phyloP scores from a whole-genome alignment of 2,113 vertebrate genomes.

The Ptilorrhoa leucosticta region DNA sequence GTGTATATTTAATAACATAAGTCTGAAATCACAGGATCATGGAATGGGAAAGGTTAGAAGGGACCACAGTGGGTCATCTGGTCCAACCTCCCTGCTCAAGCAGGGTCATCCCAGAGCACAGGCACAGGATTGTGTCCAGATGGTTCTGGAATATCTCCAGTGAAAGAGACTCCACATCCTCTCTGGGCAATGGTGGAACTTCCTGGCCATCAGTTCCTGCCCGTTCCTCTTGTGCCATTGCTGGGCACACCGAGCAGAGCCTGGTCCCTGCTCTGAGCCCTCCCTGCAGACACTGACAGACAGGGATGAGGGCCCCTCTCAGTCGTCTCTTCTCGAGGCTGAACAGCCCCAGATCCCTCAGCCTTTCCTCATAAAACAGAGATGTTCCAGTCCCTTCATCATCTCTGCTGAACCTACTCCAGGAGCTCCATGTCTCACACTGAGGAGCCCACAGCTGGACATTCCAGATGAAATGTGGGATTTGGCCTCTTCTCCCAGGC shows the following conservation, averaged over 20 bases:
- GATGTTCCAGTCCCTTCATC: not conserved
- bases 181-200: not conserved
- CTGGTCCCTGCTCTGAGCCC: not conserved
- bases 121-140: not conserved
- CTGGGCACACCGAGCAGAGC: not conserved
- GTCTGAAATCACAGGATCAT: not conserved
- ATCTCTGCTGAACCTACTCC: not conserved
- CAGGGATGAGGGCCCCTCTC: not conserved
- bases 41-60: not conserved
- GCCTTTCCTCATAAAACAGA: not conserved
- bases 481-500: not conserved
- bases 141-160: not conserved
- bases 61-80: not conserved
- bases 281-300: not conserved
- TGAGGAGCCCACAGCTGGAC: not conserved
- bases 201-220: not conserved
- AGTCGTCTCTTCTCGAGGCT: accelerated
- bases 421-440: not conserved
- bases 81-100: not conserved
- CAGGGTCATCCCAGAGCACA: not conserved
- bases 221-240: accelerated
- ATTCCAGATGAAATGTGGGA: not conserved
- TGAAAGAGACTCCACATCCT: too few relatives aligned
- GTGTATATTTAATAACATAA: not conserved
- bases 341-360: not conserved